These are phyloP conservation scores for Fratercula arctica DNA, from an alignment of 2,797 vertebrate genomes.

Conservation along the genomic window DNA sequence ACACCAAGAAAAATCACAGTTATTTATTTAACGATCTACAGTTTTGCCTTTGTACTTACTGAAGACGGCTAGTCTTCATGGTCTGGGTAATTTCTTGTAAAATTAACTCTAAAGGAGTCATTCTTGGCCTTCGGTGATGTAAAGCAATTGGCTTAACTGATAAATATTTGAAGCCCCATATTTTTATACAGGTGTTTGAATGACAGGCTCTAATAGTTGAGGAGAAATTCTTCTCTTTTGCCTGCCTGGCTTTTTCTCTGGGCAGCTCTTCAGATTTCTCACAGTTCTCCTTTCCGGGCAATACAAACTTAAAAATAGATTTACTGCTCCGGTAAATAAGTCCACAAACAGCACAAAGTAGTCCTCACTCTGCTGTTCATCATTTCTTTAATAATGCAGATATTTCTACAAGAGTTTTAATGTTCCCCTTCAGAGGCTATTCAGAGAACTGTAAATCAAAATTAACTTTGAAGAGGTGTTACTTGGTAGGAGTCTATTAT, in stretches of 20 bases:
- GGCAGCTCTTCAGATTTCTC: slow-evolving; percentile 4
- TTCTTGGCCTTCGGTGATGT: neutral
- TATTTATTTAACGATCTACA: neutral
- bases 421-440: slow-evolving; percentile 34
- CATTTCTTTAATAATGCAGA: slow-evolving; percentile 55
- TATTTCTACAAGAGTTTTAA: slow-evolving; percentile 53
- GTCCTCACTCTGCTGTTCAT: slow-evolving; percentile 47
- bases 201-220: neutral
- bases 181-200: neutral
- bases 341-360: slow-evolving; percentile 47
- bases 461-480: neutral
- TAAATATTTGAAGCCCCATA: neutral
- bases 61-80: neutral
- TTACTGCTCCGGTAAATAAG: slow-evolving; percentile 65
- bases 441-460: slow-evolving; percentile 50
- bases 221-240: neutral
- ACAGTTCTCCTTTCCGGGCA: slow-evolving; percentile 34
- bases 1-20: neutral
- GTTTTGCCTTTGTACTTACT: neutral
- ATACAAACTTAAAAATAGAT: slow-evolving; percentile 46
- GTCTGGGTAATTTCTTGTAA: neutral
- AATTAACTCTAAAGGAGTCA: neutral
- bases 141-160: neutral
- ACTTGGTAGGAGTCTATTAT: neutral
- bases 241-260: neutral